Base-by-base conservation (phyloP, 2,888 invertebrate genomes). In the Dendrolimus pini region DNA sequence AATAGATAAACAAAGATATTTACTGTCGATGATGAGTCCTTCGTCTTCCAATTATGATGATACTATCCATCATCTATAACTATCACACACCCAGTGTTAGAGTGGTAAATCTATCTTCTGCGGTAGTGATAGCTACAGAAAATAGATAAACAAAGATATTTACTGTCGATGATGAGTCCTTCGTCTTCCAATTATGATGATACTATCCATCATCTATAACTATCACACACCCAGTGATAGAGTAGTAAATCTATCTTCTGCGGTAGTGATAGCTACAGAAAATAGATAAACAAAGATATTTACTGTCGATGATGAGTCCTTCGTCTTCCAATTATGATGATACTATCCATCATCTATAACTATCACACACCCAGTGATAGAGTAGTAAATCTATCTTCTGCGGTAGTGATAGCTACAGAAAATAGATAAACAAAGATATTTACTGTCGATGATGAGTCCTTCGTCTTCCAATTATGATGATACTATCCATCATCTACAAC, bases 311-410 rank as follows among this genome's bases (percentile, higher is more conserved):
- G 30, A 30, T 30, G 30, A 6, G 30, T 30, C 0, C 6, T 30
- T 30, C 6, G 30, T 30, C 30, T 30, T 30, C 3, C 3, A 30
- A 30, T 30, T 3, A 6, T 6, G 30, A 30, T 6, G 30, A 30
- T 6, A 30, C 30, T 30, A 30, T 30, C 6, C 30, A 30, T 30
- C 54, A 41, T 47, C 7, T 1, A 52, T 1, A 59, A 54, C 55
- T 41, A 62, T 60, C 58, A 64, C 55, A 14, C 41, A 42, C 57
- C 60, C 64, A 68, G 68, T 68, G 68, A 68, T 63, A 65, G 56
- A 56, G 52, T 56, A 7, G 2, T 0, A 8, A 55, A 62, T 61
- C 58, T 66, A 62, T 66, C 64, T 57, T 60, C 65, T 65, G 60
- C 58, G 55, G 54, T 41, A 53, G 60, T 61, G 64, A 62, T 41